Base-by-base conservation (phyloP, 1,140 invertebrate genomes). In the Heliconius nattereri region DNA sequence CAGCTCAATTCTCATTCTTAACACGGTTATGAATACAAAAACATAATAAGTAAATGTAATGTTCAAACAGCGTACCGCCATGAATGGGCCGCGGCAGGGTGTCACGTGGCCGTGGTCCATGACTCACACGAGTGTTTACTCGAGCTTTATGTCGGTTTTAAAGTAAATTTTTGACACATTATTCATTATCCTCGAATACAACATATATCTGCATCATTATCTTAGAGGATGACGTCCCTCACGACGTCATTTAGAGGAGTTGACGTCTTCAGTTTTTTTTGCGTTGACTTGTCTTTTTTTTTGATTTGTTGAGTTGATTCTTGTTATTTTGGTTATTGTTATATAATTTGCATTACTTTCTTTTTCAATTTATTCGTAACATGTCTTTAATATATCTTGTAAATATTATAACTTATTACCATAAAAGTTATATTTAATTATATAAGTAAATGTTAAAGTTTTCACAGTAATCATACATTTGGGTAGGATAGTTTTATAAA, bases 251-350 rank as follows among this genome's bases (percentile, higher is more conserved):
- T 5, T 7, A n/a, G n/a, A 60, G n/a, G 20, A 9, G 52, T 60
- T 60, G 54, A 60, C 54, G 54, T 60, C 54, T 60, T 60, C 20
- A 11, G 9, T n/a, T 57, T 57, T 35, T 35, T 35, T 35, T 6
- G 54, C n/a, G n/a, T 8, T 45, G 54, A 57, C 49, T 52, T 52
- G 7, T 26, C 11, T 23, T 26, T 60, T 57, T 26, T 60, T 20
- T 8, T 23, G n/a, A 26, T 60, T 60, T 52, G 19, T 52, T 5
- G 16, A 20, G 19, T 3, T 9, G 20, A 23, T 23, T 23, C 54
- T 60, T n/a, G 20, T 60, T 60, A 60, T 60, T 60, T 60, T 60
- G 54, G n/a, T n/a, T 60, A 23, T 60, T 60, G n/a, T 60, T 60
- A 60, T 20, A 20, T n/a, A 20, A n/a, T n/a, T 23, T n/a, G 54